These are phyloP conservation scores for Mallotus villosus DNA, from an alignment of 2,797 vertebrate species.

Conservation along the genomic window DNA sequence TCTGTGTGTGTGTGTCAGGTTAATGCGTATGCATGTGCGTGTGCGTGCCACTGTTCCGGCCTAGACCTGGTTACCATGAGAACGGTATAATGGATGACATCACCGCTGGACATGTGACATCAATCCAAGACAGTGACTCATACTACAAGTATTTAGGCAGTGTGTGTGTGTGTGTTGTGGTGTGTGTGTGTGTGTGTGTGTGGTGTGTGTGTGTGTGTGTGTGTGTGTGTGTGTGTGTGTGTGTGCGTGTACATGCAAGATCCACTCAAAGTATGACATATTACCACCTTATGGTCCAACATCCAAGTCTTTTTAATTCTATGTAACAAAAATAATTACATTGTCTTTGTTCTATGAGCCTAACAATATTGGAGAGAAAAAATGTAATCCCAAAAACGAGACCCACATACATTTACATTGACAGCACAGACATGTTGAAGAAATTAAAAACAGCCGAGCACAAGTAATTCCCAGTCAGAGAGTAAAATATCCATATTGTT, in stretches of 20 bases:
- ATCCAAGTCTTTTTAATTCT: slow-evolving; percentile 77
- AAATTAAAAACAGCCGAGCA: slow-evolving; percentile 60
- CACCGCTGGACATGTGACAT: slow-evolving; percentile 70
- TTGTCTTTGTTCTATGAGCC: slow-evolving; percentile 68
- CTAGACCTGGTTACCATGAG: slow-evolving; percentile 64
- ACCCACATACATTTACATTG: slow-evolving; percentile 61
- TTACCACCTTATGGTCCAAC: slow-evolving; percentile 44
- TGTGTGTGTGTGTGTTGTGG: slow-evolving; percentile 27
- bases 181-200: slow-evolving; percentile 23
- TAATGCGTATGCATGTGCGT: neutral
- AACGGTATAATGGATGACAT: slow-evolving; percentile 70
- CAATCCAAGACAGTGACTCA: slow-evolving; percentile 71
- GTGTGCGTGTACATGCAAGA: neutral
- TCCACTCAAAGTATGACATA: neutral
- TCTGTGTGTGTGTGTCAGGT: neutral
- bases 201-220: neutral
- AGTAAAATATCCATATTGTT: slow-evolving; percentile 38
- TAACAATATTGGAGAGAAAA: slow-evolving; percentile 59
- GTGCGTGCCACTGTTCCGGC: slow-evolving; percentile 24
- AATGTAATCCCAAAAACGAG: slow-evolving; percentile 48
- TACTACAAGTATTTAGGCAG: slow-evolving; percentile 25
- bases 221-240: neutral
- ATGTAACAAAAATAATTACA: slow-evolving; percentile 85
- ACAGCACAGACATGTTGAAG: slow-evolving; percentile 61
- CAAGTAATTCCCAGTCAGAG: slow-evolving; percentile 55